phyloP scores from a whole-genome alignment of 1,140 invertebrate species.

The Ips typographus region DNA sequence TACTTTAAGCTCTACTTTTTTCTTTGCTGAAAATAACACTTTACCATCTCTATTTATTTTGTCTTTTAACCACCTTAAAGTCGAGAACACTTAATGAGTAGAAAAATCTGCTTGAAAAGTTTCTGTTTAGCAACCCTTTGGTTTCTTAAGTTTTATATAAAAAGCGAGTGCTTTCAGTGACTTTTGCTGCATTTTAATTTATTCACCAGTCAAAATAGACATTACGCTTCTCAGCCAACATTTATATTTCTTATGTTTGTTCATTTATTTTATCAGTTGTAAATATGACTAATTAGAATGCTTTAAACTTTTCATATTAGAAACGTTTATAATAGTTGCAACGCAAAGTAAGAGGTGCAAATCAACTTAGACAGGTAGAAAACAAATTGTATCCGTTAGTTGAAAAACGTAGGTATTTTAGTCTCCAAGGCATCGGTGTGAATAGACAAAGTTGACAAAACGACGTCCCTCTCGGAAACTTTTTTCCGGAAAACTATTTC shows the following conservation, averaged over 20 bases:
- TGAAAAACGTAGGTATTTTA: conserved; percentile 17
- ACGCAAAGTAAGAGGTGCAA: neutral
- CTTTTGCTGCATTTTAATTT: too few species aligned
- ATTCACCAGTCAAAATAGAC: too few species aligned
- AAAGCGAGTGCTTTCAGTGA: too few species aligned
- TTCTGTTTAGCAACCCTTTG: too few species aligned
- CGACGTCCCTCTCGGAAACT: conserved; percentile 9
- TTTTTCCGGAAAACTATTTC: conserved; percentile 16
- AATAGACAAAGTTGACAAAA: conserved; percentile 24
- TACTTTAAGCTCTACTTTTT: too few species aligned
- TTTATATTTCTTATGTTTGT: neutral
- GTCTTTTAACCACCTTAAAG: too few species aligned
- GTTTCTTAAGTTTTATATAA: too few species aligned
- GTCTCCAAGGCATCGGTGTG: conserved; percentile 9
- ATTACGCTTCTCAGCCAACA: neutral
- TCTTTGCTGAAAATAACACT: too few species aligned
- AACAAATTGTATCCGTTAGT: conserved; percentile 16
- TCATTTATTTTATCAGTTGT: neutral
- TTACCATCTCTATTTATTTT: too few species aligned
- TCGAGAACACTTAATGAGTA: too few species aligned
- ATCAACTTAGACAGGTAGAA: neutral
- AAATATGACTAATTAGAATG: neutral
- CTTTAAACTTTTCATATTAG: neutral
- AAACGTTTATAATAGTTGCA: neutral
- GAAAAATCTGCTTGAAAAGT: too few species aligned